Evolutionary conservation across 2,888 invertebrate genomes (phyloP).

Genomic region (Linyphia triangularis): DNA sequence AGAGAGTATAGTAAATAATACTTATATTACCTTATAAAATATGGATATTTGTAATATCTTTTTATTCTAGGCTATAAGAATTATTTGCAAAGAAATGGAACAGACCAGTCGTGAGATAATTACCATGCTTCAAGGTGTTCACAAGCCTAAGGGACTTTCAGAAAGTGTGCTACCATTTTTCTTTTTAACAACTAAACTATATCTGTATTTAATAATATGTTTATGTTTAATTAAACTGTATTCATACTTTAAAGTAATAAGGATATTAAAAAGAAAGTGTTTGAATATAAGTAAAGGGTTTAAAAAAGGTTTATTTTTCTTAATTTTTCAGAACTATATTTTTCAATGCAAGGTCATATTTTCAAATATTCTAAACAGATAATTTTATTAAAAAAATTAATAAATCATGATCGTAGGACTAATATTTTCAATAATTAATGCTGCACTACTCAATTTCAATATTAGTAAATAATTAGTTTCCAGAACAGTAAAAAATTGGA

Average conservation of each 20-base stretch:
- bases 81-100: conserved; percentile 87
- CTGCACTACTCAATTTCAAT: no score
- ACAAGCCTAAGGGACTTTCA: conserved; percentile 85
- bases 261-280: no score
- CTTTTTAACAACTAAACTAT: neutral
- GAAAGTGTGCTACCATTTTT: conserved; percentile 83
- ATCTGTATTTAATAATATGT: neutral
- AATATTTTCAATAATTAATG: no score
- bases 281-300: no score
- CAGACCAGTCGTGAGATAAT: conserved; percentile 88
- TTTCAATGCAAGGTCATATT: no score
- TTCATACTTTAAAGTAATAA: no score
- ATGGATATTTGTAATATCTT: neutral
- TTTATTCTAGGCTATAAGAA: conserved; percentile 83
- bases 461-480: neutral
- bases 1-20: no score
- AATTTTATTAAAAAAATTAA: neutral
- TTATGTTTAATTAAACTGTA: no score
- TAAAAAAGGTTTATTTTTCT: no score
- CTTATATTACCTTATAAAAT: no score
- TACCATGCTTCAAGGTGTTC: conserved; percentile 90
- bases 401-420: no score
- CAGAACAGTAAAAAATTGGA: neutral
- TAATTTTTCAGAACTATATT: no score
- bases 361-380: neutral